Base-by-base conservation (phyloP, 1,140 invertebrate species). In the Thaumetopoea pityocampa region DNA sequence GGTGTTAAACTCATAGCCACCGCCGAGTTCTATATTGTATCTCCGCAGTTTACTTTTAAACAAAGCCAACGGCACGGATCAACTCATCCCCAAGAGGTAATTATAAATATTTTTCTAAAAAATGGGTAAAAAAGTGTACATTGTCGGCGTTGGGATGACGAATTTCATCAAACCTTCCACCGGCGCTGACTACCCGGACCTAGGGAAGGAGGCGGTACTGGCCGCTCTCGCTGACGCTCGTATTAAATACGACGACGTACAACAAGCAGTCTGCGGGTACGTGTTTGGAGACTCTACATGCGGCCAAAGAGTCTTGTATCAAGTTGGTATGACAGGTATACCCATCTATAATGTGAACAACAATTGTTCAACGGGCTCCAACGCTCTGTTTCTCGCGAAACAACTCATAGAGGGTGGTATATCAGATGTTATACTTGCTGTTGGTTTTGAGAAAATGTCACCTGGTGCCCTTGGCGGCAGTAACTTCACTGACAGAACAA, bases 401-500 rank as follows among this genome's bases (percentile, higher is more conserved):
- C 95, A 99, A 76, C 88, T 98, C 4, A 87, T 99, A 9, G 92
- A 96, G 85, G 90, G 92, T 55, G 95, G 95, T 5, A 87, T 90
- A 51, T 89, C 90, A 8, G 92, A 98, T 67, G 97, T 98, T 76
- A 92, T 94, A 1, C 78, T 99, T 20, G 98, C 97, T 9, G 69
- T 99, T 26, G 98, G 98, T 2, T 99, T 99, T 81, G 98, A 99
- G 68, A 99, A 99, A 85, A 99, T 99, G 98, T 92, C 97, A 58
- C 88, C 89, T 27, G 98, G 98, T 0, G 97, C 97, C 7, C 85
- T 99, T 1, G 87, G 89, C 8, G 87, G 89, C 0, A 51, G 59
- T 20, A 92, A 92, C 85, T 99, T 90, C 71, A 87, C 86, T 27
- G 97, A 99, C 73, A 90, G 97, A 30, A 94, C 95, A 0, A 95